Base-by-base conservation (phyloP, 2,888 invertebrate genomes). In the Tetanocera ferruginea region DNA sequence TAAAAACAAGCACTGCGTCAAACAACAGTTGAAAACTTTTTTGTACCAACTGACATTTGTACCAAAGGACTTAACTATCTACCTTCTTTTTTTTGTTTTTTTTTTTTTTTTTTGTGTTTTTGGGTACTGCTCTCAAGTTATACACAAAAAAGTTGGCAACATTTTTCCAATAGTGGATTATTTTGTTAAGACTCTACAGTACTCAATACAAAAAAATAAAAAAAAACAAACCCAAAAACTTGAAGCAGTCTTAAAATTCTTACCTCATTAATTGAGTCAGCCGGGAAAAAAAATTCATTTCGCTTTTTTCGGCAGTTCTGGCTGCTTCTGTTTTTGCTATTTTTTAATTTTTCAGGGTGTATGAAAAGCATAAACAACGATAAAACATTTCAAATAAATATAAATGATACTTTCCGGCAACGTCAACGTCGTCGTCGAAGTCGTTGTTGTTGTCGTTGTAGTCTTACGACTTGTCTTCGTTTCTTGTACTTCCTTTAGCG, bases 241-340 rank as follows among this genome's bases (percentile, higher is more conserved):
- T 28, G 25, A 80, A 78, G 66, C 17, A 75, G 66, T 66, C 51
- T 74, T 74, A 72, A 72, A 60, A 72, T 72, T 72, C 72, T 83
- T 86, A 81, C 72, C 83, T 86, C 85, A 86, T 85, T 85, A 86
- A 84, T 85, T 86, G 84, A 86, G 84, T 82, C 81, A 83, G 81
- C n/a, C n/a, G 57, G 23, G 43, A 23, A 70, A 62, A 66, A 69
- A n/a, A 57, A 37, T 25, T 52, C n/a, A 9, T 64, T 52, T 37
- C 19, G 19, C 83, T 80, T 81, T 84, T 85, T 76, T 51, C 51
- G 9, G 11, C 67, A 23, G 25, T 17, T 52, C 11, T n/a, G 19
- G 43, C 19, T 49, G 5, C 14, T 17, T 19, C 28, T 43, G 60
- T 69, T 49, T n/a, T 76, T 5, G 55, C 37, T 66, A 43, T 51